Percentiles rank a stretch among this genome's conserved stretches.
phyloP scores from a whole-genome alignment of 2,113 vertebrate genomes.

The Dipodomys merriami region DNA sequence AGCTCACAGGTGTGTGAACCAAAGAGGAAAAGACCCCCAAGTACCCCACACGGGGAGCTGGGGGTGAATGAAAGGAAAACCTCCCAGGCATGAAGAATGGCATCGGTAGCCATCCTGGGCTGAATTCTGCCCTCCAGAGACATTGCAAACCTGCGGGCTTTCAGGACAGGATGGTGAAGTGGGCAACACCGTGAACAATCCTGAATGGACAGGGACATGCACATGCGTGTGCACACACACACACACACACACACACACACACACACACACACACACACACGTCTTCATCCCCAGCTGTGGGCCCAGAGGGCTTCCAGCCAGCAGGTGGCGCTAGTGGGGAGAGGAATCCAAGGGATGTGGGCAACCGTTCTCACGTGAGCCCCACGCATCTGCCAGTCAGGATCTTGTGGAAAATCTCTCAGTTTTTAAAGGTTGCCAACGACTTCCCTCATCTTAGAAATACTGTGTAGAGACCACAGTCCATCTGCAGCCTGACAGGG shows the following conservation, averaged over 20 bases:
- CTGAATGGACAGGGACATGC: neutral
- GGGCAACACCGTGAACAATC: too few relatives aligned
- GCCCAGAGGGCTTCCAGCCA: neutral
- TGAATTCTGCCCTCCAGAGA: neutral
- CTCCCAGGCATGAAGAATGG: neutral
- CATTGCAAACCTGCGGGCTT: neutral
- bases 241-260: too few relatives aligned
- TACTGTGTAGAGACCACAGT: neutral
- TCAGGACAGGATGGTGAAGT: too few relatives aligned
- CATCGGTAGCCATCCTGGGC: rapidly evolving
- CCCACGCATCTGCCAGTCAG: rapidly evolving
- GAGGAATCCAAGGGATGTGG: rapidly evolving
- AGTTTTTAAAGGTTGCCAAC: neutral
- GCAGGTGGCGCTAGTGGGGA: neutral
- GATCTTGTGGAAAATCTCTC: neutral
- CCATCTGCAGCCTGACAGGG: neutral
- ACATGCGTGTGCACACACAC: too few relatives aligned
- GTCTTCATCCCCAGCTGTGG: neutral
- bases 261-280: too few relatives aligned
- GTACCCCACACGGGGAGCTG: too few relatives aligned
- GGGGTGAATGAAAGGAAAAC: neutral
- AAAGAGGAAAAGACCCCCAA: neutral
- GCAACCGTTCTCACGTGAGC: neutral
- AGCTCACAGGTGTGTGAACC: neutral
- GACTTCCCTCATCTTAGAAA: neutral